Evolutionary conservation across 2,797 vertebrate genomes (phyloP).

Genomic region (Chelon labrosus): DNA sequence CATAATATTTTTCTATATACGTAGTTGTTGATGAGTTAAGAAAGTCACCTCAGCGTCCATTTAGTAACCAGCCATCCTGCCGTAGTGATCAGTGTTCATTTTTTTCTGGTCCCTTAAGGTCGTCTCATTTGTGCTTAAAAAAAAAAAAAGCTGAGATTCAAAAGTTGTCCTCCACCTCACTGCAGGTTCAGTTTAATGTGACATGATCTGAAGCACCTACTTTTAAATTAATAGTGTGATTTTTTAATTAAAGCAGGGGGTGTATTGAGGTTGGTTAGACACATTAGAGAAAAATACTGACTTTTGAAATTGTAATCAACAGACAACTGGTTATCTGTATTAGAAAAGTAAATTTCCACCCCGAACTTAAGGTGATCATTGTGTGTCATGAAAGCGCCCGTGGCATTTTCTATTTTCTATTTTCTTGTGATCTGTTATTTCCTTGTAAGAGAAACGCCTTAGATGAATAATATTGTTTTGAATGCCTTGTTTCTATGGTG

Average conservation of each 20-base stretch:
- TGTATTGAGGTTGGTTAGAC: conserved; percentile 4
- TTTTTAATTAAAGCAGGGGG: conserved; percentile 9
- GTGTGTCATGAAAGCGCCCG: too few species aligned
- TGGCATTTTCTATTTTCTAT: not conserved
- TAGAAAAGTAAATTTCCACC: too few species aligned
- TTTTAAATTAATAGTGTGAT: not conserved
- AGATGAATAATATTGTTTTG: not conserved
- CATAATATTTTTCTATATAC: too few species aligned
- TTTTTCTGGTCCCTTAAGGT: not conserved
- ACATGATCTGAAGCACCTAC: not conserved
- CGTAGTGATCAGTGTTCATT: not conserved
- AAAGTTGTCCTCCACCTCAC: conserved; percentile 14
- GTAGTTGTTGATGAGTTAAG: too few species aligned
- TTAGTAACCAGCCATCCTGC: too few species aligned
- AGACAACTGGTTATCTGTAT: too few species aligned
- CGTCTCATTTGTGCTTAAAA: not conserved
- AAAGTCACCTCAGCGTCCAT: too few species aligned
- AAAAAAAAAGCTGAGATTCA: not conserved
- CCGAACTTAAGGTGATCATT: too few species aligned
- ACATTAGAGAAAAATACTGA: too few species aligned
- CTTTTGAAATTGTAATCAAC: too few species aligned
- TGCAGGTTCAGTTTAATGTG: not conserved
- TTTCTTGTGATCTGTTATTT: not conserved
- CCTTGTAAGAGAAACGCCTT: not conserved
- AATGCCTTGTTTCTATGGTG: not conserved